These are phyloP conservation scores for Botrylloides violaceus DNA, from an alignment of 23 tunicate genomes.

Conservation along the genomic window DNA sequence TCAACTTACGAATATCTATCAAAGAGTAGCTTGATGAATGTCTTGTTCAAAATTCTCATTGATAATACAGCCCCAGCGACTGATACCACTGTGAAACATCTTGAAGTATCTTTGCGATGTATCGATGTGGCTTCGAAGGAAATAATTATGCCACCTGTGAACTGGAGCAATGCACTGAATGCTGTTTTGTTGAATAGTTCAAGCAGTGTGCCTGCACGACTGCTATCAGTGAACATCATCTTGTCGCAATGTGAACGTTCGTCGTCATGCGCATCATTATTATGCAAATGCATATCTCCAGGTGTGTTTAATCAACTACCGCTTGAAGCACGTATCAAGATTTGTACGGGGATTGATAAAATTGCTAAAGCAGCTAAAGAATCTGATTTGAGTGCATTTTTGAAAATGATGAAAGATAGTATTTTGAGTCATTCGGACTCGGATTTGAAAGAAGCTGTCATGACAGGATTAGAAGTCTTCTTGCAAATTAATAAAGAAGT, in stretches of 20 bases:
- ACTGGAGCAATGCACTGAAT: slow-evolving; percentile 25
- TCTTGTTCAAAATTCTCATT: slow-evolving; percentile 3
- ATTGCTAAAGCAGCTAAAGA: not conserved
- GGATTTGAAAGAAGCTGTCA: not conserved
- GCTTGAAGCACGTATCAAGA: not conserved
- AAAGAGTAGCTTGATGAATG: slow-evolving; percentile 29
- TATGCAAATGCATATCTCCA: slow-evolving; percentile 23
- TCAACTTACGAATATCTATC: slow-evolving; percentile 38
- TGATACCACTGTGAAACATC: not conserved
- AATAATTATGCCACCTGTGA: slow-evolving; percentile 41
- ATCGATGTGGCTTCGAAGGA: slow-evolving; percentile 2
- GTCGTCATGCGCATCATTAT: slow-evolving; percentile 17
- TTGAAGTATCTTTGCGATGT: not conserved
- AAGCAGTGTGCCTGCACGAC: slow-evolving; percentile 12
- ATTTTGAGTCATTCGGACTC: not conserved
- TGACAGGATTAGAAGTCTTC: not conserved
- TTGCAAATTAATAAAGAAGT: not conserved
- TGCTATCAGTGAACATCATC: slow-evolving; percentile 9
- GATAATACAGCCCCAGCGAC: not conserved
- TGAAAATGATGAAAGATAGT: not conserved
- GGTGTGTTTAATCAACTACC: slow-evolving; percentile 14
- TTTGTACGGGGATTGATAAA: not conserved
- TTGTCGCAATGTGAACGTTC: slow-evolving; percentile 27
- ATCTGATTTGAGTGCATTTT: not conserved
- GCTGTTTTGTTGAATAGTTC: not conserved